Evolutionary conservation across 2,113 vertebrate genomes (phyloP).

Genomic region (Epinephelus moara): DNA sequence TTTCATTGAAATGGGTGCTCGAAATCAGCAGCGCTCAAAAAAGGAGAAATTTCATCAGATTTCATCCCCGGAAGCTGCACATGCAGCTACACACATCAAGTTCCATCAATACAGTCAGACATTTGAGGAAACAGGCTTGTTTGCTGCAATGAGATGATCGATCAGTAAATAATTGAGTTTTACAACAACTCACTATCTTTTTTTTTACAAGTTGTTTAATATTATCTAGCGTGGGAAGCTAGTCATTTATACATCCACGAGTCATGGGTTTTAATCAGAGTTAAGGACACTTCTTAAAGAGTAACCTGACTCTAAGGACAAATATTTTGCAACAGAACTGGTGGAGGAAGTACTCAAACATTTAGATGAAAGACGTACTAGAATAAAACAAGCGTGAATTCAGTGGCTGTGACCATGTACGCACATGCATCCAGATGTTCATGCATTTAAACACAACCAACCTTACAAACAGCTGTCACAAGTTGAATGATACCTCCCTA

Average conservation of each 20-base stretch:
- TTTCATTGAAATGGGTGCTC: conserved; percentile 19
- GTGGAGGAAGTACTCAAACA: too few relatives aligned
- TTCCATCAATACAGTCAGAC: neutral
- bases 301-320: too few relatives aligned
- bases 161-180: neutral
- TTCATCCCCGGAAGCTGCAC: neutral
- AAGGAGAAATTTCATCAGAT: neutral
- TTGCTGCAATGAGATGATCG: neutral
- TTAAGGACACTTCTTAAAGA: neutral
- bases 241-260: neutral
- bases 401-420: too few relatives aligned
- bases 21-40: neutral
- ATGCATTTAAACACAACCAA: too few relatives aligned
- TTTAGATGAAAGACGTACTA: too few relatives aligned
- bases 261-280: neutral
- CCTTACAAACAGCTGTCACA: too few relatives aligned
- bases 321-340: too few relatives aligned
- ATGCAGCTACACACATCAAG: neutral
- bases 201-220: neutral
- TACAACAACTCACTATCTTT: neutral
- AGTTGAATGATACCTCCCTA: too few relatives aligned
- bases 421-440: too few relatives aligned
- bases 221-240: neutral
- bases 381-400: too few relatives aligned
- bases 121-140: conserved; percentile 9